phyloP scores from a whole-genome alignment of 2,113 vertebrate genomes.

The Hyla sarda region DNA sequence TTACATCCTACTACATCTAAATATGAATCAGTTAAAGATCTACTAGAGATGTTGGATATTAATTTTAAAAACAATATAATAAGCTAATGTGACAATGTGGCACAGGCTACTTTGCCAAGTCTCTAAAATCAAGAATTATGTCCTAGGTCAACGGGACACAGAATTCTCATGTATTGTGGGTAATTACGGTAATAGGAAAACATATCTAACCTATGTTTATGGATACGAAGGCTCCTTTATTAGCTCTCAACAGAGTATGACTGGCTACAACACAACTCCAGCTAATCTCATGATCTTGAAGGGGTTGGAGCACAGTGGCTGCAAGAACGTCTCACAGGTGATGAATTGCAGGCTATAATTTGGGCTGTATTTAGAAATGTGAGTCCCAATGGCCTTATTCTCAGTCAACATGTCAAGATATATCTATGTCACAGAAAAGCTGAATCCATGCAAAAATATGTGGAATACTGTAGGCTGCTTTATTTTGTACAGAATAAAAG shows the following conservation, averaged over 20 bases:
- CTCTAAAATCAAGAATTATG: no score
- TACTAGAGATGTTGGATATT: background rate
- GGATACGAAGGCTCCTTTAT: no score
- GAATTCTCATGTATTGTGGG: no score
- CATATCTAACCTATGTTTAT: no score
- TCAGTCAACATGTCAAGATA: background rate
- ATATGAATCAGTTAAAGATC: no score
- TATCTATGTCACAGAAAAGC: background rate
- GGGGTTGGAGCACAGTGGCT: background rate
- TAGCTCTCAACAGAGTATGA: background rate
- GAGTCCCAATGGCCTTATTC: background rate
- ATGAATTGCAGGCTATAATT: background rate
- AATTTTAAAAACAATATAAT: no score
- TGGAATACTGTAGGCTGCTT: no score
- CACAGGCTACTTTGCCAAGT: no score
- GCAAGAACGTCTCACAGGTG: background rate
- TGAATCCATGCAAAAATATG: background rate
- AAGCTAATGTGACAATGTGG: no score
- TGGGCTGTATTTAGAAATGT: background rate
- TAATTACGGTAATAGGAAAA: no score
- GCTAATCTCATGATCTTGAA: background rate
- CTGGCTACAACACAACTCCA: background rate
- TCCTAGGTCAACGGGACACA: no score
- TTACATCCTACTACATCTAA: background rate
- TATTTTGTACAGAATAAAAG: no score